phyloP scores from a whole-genome alignment of 1,140 invertebrate species.

The Mercenaria mercenaria region DNA sequence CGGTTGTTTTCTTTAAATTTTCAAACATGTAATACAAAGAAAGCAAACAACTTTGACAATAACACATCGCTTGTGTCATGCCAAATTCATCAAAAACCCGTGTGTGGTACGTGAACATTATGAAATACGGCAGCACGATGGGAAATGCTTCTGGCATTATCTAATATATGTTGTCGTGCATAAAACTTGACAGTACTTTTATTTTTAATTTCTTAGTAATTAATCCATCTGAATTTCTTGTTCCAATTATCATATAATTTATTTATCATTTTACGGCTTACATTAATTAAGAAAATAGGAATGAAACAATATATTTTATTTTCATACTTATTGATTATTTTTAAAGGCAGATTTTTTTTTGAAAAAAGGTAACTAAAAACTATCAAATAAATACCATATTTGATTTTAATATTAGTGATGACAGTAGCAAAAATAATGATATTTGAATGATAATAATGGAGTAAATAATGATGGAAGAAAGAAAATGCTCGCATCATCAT shows the following conservation, averaged over 20 bases:
- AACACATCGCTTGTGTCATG: conserved; percentile 19
- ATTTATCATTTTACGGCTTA: too few species aligned
- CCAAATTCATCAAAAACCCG: conserved; percentile 12
- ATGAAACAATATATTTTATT: too few species aligned
- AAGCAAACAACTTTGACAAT: neutral
- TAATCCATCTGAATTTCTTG: neutral
- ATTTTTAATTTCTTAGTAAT: neutral
- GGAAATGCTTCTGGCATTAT: conserved; percentile 13
- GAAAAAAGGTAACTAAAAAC: too few species aligned
- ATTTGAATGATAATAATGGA: too few species aligned
- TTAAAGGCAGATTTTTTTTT: too few species aligned
- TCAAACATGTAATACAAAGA: neutral
- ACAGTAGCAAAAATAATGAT: too few species aligned
- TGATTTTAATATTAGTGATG: too few species aligned
- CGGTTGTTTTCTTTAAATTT: conserved; percentile 25
- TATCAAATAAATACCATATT: too few species aligned
- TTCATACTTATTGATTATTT: too few species aligned
- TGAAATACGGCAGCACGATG: neutral
- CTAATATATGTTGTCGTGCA: conserved; percentile 22
- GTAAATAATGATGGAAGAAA: too few species aligned
- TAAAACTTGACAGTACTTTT: neutral
- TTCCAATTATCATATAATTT: neutral
- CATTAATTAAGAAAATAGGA: too few species aligned
- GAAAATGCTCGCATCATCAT: too few species aligned
- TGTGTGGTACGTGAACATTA: conserved; percentile 27